phyloP scores from a whole-genome alignment of 2,888 invertebrate genomes.

The Lymantria monacha region DNA sequence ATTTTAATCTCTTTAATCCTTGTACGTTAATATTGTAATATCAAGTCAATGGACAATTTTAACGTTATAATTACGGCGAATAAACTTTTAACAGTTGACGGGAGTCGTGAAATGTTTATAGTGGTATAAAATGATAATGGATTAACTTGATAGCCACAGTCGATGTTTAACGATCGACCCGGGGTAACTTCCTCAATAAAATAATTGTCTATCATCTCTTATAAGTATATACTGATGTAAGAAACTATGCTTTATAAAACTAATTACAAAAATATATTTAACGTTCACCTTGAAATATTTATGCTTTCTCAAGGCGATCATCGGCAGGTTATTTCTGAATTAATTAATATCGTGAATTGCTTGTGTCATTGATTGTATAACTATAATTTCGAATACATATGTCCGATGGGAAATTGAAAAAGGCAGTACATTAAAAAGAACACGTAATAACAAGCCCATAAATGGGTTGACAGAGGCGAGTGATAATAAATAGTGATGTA shows the following conservation, averaged over 20 bases:
- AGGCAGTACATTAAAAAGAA: too few species aligned
- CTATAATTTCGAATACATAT: too few species aligned
- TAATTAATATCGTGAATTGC: too few species aligned
- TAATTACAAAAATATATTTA: neutral
- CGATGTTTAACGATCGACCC: slow-evolving; percentile 67
- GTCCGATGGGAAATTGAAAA: too few species aligned
- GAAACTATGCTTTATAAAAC: slow-evolving; percentile 30
- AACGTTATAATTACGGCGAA: slow-evolving; percentile 51
- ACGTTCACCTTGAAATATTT: too few species aligned
- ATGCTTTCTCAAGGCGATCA: too few species aligned
- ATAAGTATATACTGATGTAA: slow-evolving; percentile 25
- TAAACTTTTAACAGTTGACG: slow-evolving; percentile 62
- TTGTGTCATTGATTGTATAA: too few species aligned
- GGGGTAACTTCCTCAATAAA: slow-evolving; percentile 78
- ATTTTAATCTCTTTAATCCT: slow-evolving; percentile 4
- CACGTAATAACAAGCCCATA: too few species aligned
- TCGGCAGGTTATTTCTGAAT: too few species aligned
- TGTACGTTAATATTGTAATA: neutral
- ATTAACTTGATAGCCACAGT: slow-evolving; percentile 71
- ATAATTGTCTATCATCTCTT: slow-evolving; percentile 59
- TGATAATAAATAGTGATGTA: too few species aligned
- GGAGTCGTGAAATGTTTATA: slow-evolving; percentile 75
- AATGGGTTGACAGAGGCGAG: too few species aligned
- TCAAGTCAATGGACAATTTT: slow-evolving; percentile 36
- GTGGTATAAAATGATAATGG: slow-evolving; percentile 77